These are phyloP conservation scores for Myrmecophaga tridactyla DNA, from an alignment of 2,113 vertebrate species.

Conservation along the genomic window DNA sequence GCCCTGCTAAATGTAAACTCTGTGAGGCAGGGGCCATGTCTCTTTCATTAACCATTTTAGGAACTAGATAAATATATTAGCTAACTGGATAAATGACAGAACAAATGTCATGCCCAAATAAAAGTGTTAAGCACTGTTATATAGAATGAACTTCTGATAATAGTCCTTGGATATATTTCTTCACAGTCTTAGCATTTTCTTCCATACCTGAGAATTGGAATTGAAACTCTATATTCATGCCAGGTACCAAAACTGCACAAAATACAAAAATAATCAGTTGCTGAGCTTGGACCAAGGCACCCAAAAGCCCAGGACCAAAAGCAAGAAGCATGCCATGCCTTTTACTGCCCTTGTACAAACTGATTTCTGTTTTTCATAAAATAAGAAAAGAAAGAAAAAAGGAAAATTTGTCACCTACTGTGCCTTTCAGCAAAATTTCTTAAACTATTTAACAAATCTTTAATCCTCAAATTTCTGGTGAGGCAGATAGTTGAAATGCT, in stretches of 20 bases:
- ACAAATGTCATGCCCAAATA: conserved; percentile 9
- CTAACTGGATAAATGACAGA: conserved; percentile 22
- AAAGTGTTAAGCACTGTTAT: neutral
- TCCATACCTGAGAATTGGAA: conserved; percentile 24
- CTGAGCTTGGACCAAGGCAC: conserved; percentile 27
- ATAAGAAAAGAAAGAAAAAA: conserved; percentile 4
- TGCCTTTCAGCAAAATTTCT: conserved; percentile 44
- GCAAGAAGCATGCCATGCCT: neutral
- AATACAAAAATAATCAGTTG: conserved; percentile 50
- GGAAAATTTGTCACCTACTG: conserved; percentile 27
- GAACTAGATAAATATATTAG: neutral
- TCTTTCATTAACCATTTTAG: conserved; percentile 18
- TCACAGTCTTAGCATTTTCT: conserved; percentile 37
- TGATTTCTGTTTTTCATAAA: conserved; percentile 53
- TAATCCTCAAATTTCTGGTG: conserved; percentile 44
- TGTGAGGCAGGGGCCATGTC: neutral
- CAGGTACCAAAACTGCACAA: neutral
- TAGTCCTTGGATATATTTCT: neutral
- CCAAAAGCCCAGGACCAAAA: conserved; percentile 30
- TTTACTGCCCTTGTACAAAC: conserved; percentile 28
- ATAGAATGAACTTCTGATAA: neutral
- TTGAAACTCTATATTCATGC: conserved; percentile 11
- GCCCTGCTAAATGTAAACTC: neutral
- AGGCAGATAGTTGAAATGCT: conserved; percentile 57
- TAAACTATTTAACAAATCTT: conserved; percentile 52